phyloP scores from a whole-genome alignment of 1,140 invertebrate genomes.

The Grapholita molesta region DNA sequence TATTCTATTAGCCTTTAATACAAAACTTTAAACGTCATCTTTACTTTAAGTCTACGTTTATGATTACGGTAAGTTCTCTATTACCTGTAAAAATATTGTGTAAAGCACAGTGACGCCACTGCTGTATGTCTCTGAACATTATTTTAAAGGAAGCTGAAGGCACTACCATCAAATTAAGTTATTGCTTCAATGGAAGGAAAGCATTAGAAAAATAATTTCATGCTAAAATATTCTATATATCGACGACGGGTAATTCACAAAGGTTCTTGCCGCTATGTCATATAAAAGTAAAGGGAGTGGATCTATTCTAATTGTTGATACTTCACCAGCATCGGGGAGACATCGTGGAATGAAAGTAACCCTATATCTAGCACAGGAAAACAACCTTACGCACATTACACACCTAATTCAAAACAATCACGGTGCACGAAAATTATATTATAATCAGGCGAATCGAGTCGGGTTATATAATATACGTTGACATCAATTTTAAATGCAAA shows the following conservation, averaged over 20 bases:
- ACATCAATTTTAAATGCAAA: slow-evolving; percentile 70
- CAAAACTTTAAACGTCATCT: slow-evolving; percentile 67
- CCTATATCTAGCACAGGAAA: slow-evolving; percentile 1
- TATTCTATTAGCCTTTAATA: slow-evolving; percentile 61
- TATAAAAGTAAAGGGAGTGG: slow-evolving; percentile 37
- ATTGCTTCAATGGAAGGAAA: slow-evolving; percentile 71
- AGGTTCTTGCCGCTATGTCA: slow-evolving; percentile 46
- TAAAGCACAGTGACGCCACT: slow-evolving; percentile 66
- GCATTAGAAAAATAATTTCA: slow-evolving; percentile 69
- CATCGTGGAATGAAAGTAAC: slow-evolving; percentile 43
- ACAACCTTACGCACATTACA: slow-evolving; percentile 20
- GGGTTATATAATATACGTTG: slow-evolving; percentile 36
- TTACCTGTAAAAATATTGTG: slow-evolving; percentile 74
- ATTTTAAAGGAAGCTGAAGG: slow-evolving; percentile 71
- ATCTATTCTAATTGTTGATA: slow-evolving; percentile 31
- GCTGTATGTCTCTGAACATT: slow-evolving; percentile 54
- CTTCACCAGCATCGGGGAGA: slow-evolving; percentile 31
- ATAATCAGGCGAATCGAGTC: slow-evolving; percentile 20
- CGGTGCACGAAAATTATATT: slow-evolving; percentile 19
- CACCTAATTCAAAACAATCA: slow-evolving; percentile 5
- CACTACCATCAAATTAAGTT: slow-evolving; percentile 73
- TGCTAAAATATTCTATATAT: slow-evolving; percentile 52
- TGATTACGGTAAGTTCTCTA: slow-evolving; percentile 73
- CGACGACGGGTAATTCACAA: slow-evolving; percentile 46
- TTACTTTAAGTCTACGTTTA: slow-evolving; percentile 69